phyloP scores from a whole-genome alignment of 1,140 invertebrate genomes.

The Drosophila busckii region DNA sequence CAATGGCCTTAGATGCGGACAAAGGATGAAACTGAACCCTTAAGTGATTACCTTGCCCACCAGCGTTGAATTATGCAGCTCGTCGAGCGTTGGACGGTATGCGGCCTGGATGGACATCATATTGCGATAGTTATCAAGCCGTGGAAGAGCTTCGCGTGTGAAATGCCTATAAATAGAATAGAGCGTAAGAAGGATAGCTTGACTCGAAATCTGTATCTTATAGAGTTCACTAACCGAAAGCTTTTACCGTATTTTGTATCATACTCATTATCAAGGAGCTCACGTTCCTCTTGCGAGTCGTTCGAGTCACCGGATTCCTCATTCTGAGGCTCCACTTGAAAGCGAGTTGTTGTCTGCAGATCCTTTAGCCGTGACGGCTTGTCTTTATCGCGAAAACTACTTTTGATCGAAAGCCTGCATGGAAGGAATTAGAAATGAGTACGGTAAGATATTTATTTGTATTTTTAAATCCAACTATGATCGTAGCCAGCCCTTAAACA shows the following conservation, averaged over 20 bases:
- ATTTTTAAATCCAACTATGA: too few relatives aligned
- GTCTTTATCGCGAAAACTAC: constrained; percentile 82
- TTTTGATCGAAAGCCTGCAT: constrained; percentile 79
- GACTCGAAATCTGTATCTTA: background rate
- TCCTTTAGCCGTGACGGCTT: constrained; percentile 82
- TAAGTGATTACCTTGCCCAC: constrained; percentile 83
- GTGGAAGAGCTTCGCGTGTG: constrained; percentile 93
- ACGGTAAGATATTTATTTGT: too few relatives aligned
- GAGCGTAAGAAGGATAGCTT: background rate
- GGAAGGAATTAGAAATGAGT: constrained; percentile 2
- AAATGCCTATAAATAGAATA: constrained; percentile 84
- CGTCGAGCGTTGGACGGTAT: constrained; percentile 93
- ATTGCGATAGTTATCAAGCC: constrained; percentile 96
- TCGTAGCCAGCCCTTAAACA: too few relatives aligned
- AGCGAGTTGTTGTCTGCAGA: constrained; percentile 81
- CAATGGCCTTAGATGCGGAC: too few relatives aligned
- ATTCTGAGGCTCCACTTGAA: constrained; percentile 80
- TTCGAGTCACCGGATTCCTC: constrained; percentile 79
- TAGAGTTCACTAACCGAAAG: constrained; percentile 82
- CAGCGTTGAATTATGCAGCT: constrained; percentile 92
- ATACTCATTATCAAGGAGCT: constrained; percentile 81
- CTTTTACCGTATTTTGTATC: constrained; percentile 90
- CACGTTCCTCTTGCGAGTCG: constrained; percentile 80
- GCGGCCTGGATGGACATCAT: constrained; percentile 94
- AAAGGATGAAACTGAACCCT: too few relatives aligned